Evolutionary conservation across 2,888 invertebrate genomes (phyloP).

Genomic region (Lochmaea crataegi): DNA sequence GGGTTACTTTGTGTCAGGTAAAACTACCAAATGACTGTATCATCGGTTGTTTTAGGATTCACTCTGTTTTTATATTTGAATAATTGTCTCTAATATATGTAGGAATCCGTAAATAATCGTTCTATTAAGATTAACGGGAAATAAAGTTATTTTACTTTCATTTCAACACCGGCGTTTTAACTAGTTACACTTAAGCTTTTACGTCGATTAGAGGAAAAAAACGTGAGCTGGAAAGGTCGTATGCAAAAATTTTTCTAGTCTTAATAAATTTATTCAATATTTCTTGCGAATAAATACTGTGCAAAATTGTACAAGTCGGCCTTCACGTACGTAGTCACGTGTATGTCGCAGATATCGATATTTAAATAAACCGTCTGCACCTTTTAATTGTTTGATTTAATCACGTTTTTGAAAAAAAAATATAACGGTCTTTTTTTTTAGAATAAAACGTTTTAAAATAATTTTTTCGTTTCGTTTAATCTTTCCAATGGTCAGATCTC

Average conservation of each 20-base stretch:
- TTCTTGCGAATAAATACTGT: too few species aligned
- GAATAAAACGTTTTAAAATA: too few species aligned
- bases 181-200: constrained; percentile 2
- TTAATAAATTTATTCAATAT: constrained; percentile 1
- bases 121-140: neutral
- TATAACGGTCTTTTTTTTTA: too few species aligned
- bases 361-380: neutral
- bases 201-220: neutral
- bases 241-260: constrained; percentile 4
- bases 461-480: too few species aligned
- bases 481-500: too few species aligned
- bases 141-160: constrained; percentile 4
- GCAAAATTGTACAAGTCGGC: too few species aligned
- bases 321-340: constrained; percentile 10
- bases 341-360: constrained; percentile 8
- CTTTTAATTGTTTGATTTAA: too few species aligned
- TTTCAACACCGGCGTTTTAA: neutral
- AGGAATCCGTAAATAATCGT: neutral
- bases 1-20: too few species aligned
- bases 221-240: constrained; percentile 12
- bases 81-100: neutral
- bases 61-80: neutral
- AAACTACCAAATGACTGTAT: too few species aligned
- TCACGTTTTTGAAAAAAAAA: too few species aligned
- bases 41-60: too few species aligned